These are phyloP conservation scores for Caloenas nicobarica DNA, from an alignment of 2,113 vertebrate species.

Conservation along the genomic window DNA sequence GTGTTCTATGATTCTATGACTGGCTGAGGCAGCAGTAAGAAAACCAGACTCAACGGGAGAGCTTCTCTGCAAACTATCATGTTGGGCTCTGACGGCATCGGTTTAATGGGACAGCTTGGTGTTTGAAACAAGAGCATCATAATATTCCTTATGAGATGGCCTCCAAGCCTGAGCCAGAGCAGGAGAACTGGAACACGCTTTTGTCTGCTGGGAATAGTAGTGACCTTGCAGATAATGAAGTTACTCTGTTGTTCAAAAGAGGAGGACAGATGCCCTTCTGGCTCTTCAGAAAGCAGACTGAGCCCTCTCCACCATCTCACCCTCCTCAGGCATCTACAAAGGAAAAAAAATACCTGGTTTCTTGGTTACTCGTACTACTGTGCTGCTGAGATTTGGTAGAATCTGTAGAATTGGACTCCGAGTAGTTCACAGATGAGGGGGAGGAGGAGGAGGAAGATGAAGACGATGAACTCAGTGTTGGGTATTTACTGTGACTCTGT, in stretches of 20 bases:
- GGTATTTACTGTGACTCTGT: constrained; percentile 92
- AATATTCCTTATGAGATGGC: neutral
- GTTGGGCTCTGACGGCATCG: neutral
- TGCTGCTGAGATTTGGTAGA: constrained; percentile 97
- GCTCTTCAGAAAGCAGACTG: neutral
- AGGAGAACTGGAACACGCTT: neutral
- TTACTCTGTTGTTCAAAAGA: neutral
- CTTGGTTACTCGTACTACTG: constrained; percentile 95
- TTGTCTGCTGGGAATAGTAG: neutral
- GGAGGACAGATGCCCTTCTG: neutral
- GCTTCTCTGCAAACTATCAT: neutral
- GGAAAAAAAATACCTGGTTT: constrained; percentile 85
- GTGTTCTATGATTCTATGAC: too few species aligned
- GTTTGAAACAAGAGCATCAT: neutral
- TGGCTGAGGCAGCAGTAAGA: neutral
- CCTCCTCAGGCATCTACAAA: neutral
- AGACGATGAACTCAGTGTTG: constrained; percentile 87
- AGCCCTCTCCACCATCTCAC: neutral
- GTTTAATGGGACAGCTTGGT: neutral
- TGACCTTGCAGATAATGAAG: neutral
- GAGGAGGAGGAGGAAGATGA: constrained; percentile 91
- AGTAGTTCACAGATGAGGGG: constrained; percentile 96
- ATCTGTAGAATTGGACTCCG: constrained; percentile 97
- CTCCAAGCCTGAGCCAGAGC: neutral
- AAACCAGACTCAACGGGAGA: neutral